Conservation (phyloP, 2,113 vertebrate genomes). For the Dascyllus trimaculatus region DNA sequence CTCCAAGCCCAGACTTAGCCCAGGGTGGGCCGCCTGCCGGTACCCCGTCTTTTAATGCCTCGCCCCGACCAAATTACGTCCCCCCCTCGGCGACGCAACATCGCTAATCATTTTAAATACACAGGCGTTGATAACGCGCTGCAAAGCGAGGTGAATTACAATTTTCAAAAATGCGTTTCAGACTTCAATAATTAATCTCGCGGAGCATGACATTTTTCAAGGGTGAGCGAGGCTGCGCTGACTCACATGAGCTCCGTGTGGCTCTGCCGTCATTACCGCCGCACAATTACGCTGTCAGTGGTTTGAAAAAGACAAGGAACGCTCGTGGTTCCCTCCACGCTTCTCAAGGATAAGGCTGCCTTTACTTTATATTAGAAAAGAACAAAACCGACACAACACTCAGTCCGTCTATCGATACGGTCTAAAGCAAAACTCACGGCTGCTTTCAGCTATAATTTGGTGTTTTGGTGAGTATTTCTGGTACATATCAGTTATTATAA, state of each 20-base stretch:
- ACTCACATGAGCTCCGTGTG: not conserved
- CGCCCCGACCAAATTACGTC: conserved; percentile 12
- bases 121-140: not conserved
- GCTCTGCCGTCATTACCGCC: not conserved
- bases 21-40: conserved; percentile 36
- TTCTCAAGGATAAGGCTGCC: not conserved
- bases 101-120: conserved; percentile 34
- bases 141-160: conserved; percentile 25
- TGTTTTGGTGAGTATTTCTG: not conserved
- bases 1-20: conserved; percentile 30
- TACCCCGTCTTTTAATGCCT: conserved; percentile 25
- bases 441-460: not conserved
- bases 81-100: conserved; percentile 13
- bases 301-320: not conserved
- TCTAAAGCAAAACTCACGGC: too few species aligned
- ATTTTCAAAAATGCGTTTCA: conserved; percentile 31
- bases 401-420: too few species aligned
- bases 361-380: not conserved
- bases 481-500: not conserved
- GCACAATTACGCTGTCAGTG: not conserved
- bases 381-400: not conserved
- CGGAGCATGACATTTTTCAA: conserved; percentile 8
- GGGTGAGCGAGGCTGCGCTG: not conserved
- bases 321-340: not conserved
- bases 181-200: conserved; percentile 45